Base-by-base conservation (phyloP, 1,140 invertebrate genomes). In the Notospermus geniculatus region DNA sequence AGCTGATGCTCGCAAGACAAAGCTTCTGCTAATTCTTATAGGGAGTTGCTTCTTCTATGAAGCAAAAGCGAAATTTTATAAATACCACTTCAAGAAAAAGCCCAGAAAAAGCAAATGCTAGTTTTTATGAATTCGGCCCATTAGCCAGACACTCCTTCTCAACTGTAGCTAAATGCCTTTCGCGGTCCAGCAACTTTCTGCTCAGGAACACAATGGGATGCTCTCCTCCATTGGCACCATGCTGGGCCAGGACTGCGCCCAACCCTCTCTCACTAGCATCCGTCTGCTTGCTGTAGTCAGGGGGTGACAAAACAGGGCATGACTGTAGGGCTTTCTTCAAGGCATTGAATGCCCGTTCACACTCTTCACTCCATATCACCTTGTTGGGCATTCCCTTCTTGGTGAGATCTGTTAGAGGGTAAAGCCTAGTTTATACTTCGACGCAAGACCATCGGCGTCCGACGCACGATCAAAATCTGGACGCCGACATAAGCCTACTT, bases 361-460 rank as follows among this genome's bases (percentile, higher is more conserved):
- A 71, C 54, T 69, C 67, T 19, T 65, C 50, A n/a, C 17, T 59
- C 80, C 75, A 81, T 1, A 27, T 52, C 70, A 79, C 39, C 73
- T 68, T 60, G 71, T 80, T 36, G 15, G 32, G 15, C n/a, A 7
- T 15, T 36, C 32, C 32, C 15, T 36, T 36, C 28, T 68, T 72
- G 0, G 71, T 67, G 7, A 83, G 50, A 0, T 58, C 54, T 4
- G 68, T 75, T 7, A 82, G 54, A 9, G 80, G 80, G 23, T 67
- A 60, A n/a, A n/a, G n/a, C n/a, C n/a, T n/a, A n/a, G n/a, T n/a
- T n/a, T n/a, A n/a, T n/a, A n/a, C n/a, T n/a, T n/a, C n/a, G n/a
- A n/a, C n/a, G n/a, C n/a, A n/a, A n/a, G n/a, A n/a, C n/a, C n/a
- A n/a, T n/a, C n/a, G n/a, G n/a, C n/a, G n/a, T n/a, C n/a, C n/a